These are phyloP conservation scores for Hydra vulgaris DNA, from an alignment of 30 jellyfish, hydroid and myxozoan genomes.

Conservation along the genomic window DNA sequence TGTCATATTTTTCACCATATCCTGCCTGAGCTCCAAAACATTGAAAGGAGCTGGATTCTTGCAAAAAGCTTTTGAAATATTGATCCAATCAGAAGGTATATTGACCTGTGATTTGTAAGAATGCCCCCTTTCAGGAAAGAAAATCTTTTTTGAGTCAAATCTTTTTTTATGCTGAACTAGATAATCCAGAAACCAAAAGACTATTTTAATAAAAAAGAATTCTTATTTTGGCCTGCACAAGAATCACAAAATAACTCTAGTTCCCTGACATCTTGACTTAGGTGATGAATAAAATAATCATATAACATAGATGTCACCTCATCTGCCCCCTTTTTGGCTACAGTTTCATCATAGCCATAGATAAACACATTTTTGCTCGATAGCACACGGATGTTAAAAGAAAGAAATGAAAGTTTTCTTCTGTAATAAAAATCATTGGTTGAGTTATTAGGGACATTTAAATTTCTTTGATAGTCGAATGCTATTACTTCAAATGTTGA, in stretches of 20 bases:
- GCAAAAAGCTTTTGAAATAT: neutral
- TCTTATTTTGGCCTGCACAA: neutral
- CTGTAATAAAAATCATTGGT: neutral
- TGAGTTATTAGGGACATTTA: neutral
- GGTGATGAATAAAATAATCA: neutral
- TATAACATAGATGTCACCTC: neutral
- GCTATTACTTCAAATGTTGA: neutral
- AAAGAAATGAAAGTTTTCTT: neutral
- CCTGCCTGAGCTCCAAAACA: neutral
- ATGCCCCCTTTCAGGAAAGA: neutral
- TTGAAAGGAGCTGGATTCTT: neutral
- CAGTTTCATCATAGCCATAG: neutral
- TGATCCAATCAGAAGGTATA: neutral
- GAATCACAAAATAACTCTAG: neutral
- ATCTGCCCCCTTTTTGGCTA: neutral
- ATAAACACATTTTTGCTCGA: neutral
- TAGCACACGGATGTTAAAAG: neutral
- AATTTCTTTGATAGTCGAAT: neutral
- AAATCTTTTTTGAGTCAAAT: neutral
- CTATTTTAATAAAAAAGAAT: no score
- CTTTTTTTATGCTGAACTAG: neutral
- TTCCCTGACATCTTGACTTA: neutral
- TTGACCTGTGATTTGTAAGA: neutral
- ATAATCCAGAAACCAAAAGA: neutral
- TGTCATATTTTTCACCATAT: neutral